Base-by-base conservation (phyloP, 2,888 invertebrate species). In the Lasioglossum lativentre region DNA sequence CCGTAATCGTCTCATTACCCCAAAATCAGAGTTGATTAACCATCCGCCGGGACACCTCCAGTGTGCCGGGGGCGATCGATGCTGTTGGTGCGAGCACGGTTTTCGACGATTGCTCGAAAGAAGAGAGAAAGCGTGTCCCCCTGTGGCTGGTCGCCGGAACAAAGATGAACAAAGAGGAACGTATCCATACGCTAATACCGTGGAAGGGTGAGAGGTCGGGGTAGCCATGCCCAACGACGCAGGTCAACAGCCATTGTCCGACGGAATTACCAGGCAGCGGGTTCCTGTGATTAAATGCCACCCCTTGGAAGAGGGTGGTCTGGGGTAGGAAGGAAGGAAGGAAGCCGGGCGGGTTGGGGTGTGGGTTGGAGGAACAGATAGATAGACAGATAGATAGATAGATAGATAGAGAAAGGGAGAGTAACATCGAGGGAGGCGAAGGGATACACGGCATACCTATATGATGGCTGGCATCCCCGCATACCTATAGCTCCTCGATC, bases 161-260 rank as follows among this genome's bases (percentile, higher is more conserved):
- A 23, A 52, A 52, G 23, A 52, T 8, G 23, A 52, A 71, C 79
- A 74, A 70, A 83, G 81, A 76, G 72, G 71, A 47, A 56, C 27
- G 75, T 30, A 42, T 56, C 81, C 84, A 68, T n/a, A n/a, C 73
- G 86, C 84, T 88, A 88, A 89, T 87, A 90, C 82, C 90, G 90
- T 82, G 90, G 86, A 89, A 88, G 90, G 88, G 85, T 89, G 23
- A 52, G 52, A 52, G 86, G 86, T 74, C 72, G 76, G 16, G 73
- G 63, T 59, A 68, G 76, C 80, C 82, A 87, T 82, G 79, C 74
- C 85, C 63, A 75, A 66, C 76, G 78, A 85, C 83, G 82, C 89
- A 75, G 89, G 90, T 90, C 89, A 90, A 91, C 91, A 88, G 90
- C 91, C 92, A 91, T 89, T 91, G 91, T 91, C 91, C 91, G 88